Conservation (phyloP, 2,113 vertebrate genomes). For the Apodemus sylvaticus region DNA sequence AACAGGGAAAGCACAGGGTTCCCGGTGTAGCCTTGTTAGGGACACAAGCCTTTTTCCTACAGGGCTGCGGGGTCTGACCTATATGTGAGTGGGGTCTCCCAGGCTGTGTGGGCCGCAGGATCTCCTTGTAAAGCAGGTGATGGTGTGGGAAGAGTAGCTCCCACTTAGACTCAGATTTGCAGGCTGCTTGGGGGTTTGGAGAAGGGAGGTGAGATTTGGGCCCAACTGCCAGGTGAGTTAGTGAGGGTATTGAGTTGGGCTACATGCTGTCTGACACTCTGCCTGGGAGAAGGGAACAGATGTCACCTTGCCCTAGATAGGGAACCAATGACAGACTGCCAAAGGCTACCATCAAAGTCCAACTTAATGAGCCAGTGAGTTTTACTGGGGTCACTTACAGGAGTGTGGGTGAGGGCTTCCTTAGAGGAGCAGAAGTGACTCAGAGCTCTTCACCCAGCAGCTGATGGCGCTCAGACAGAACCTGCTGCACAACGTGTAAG, state of each 20-base stretch:
- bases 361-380: background rate
- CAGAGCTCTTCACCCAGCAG: background rate
- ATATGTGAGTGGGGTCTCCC: background rate
- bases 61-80: background rate
- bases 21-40: background rate
- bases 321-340: background rate
- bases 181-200: background rate
- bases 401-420: background rate
- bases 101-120: background rate
- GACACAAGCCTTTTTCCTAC: background rate
- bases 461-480: too few relatives aligned
- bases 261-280: background rate
- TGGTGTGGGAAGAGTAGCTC: background rate
- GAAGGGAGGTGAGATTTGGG: background rate
- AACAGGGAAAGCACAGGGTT: slow-evolving; percentile 1
- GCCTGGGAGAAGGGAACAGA: background rate
- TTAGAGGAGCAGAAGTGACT: background rate
- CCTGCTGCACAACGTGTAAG: too few relatives aligned
- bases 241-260: background rate
- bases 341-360: background rate
- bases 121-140: background rate
- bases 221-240: background rate
- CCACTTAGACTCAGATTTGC: too few relatives aligned
- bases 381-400: background rate
- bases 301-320: background rate